A percentile compares a stretch with the other conserved stretches of the same genome.
Evolutionary conservation across 64 coral and sea anemone species (phyloP).

Genomic region (Dendrophyllia cribrosa): DNA sequence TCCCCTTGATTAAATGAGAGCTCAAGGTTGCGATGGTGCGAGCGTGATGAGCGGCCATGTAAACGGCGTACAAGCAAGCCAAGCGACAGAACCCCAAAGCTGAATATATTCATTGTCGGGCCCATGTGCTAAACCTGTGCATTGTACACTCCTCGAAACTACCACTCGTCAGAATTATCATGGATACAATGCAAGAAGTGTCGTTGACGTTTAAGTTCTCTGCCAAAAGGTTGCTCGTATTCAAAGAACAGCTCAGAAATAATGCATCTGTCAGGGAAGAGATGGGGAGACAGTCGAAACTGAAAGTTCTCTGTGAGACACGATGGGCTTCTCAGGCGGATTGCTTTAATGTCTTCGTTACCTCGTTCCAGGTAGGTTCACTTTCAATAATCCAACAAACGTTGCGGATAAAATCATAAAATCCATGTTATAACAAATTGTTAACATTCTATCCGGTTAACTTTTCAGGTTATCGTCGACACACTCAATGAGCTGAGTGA

Average conservation of each 20-base stretch:
- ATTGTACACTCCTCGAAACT: conserved; percentile 58
- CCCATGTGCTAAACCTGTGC: conserved; percentile 56
- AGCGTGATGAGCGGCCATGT: conserved; percentile 56
- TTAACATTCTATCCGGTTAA: conserved; percentile 13
- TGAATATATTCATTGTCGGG: conserved; percentile 47
- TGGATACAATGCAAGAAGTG: conserved; percentile 58
- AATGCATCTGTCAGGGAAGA: conserved; percentile 54
- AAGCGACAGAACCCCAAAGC: not conserved
- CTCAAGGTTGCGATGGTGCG: conserved; percentile 61
- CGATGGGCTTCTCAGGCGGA: conserved; percentile 11
- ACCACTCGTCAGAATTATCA: conserved; percentile 47
- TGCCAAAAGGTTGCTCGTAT: conserved; percentile 47
- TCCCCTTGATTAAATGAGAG: conserved; percentile 50
- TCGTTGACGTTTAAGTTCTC: conserved; percentile 57
- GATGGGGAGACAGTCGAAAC: conserved; percentile 62
- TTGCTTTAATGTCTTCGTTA: no score
- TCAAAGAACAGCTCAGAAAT: conserved; percentile 56
- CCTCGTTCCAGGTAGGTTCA: not conserved
- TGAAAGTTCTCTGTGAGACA: conserved; percentile 66
- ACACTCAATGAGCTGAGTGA: conserved; percentile 53
- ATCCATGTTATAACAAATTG: not conserved
- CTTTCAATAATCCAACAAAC: no score
- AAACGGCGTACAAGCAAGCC: conserved; percentile 24
- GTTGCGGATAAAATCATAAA: not conserved
- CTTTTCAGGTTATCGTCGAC: no score